Evolutionary conservation across 2,113 vertebrate genomes (phyloP).

Genomic region (Leucopternis melanops): DNA sequence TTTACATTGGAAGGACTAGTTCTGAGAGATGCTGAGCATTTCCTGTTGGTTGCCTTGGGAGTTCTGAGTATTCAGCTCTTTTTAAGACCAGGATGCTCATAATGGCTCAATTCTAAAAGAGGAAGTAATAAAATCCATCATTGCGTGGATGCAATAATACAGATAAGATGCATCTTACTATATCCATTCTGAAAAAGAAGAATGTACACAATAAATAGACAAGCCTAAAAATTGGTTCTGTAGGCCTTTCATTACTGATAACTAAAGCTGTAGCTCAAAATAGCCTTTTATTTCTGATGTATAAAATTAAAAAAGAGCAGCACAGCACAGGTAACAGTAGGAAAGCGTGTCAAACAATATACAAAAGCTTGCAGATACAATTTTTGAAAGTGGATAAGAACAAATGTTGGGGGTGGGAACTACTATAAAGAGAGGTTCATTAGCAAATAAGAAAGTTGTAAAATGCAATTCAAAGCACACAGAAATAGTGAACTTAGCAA

Average conservation of each 20-base stretch:
- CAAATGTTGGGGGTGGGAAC: neutral
- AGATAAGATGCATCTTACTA: neutral
- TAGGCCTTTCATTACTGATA: neutral
- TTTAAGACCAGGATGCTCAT: neutral
- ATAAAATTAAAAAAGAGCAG: neutral
- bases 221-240: neutral
- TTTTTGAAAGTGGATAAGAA: neutral
- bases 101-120: neutral
- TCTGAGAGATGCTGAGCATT: neutral
- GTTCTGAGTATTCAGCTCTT: neutral
- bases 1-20: neutral
- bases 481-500: neutral
- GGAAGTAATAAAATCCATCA: constrained; percentile 2
- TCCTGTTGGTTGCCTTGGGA: neutral
- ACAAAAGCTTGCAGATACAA: neutral
- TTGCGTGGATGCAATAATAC: neutral
- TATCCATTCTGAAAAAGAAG: neutral
- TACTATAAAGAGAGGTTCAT: neutral
- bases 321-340: neutral
- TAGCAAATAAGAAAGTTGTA: neutral
- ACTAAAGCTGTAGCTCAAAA: neutral
- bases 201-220: neutral
- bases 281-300: neutral
- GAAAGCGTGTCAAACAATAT: neutral
- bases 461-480: neutral